Evolutionary conservation across 2,888 invertebrate species (phyloP).

Genomic region (Hypsopygia costalis): DNA sequence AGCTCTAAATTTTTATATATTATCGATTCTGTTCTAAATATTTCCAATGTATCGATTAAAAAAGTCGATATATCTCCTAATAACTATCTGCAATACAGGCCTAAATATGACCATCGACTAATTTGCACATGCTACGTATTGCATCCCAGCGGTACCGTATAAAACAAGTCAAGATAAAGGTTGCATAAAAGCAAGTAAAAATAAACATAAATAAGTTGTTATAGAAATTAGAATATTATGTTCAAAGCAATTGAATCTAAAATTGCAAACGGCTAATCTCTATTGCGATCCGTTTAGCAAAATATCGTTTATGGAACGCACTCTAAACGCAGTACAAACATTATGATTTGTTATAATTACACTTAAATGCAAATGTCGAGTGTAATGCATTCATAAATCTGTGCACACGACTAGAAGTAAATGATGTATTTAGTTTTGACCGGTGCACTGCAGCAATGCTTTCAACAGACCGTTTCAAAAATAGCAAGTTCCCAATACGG

Average conservation of each 20-base stretch:
- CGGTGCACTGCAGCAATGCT: background rate
- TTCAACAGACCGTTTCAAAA: background rate
- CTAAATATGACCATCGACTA: too few species aligned
- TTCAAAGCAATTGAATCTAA: conserved; percentile 15
- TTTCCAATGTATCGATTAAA: too few species aligned
- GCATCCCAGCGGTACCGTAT: background rate
- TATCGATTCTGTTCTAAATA: too few species aligned
- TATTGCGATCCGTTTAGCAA: conserved; percentile 34
- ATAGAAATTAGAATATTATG: conserved; percentile 14
- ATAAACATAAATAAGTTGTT: conserved; percentile 9
- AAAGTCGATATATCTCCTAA: too few species aligned
- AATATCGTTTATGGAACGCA: conserved; percentile 34
- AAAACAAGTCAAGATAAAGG: background rate
- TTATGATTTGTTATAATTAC: conserved; percentile 63
- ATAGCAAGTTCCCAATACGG: background rate
- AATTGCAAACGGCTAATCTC: conserved; percentile 12
- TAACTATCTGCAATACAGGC: too few species aligned
- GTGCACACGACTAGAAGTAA: conserved; percentile 1
- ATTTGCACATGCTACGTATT: background rate
- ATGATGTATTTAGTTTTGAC: background rate
- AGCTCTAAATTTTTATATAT: too few species aligned
- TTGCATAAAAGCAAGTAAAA: conserved; percentile 2
- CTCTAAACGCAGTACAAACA: conserved; percentile 45
- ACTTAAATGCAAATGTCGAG: conserved; percentile 47
- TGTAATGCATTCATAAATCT: conserved; percentile 41